Conservation (phyloP, 2,888 invertebrate species). For the Sinotaia quadrata region DNA sequence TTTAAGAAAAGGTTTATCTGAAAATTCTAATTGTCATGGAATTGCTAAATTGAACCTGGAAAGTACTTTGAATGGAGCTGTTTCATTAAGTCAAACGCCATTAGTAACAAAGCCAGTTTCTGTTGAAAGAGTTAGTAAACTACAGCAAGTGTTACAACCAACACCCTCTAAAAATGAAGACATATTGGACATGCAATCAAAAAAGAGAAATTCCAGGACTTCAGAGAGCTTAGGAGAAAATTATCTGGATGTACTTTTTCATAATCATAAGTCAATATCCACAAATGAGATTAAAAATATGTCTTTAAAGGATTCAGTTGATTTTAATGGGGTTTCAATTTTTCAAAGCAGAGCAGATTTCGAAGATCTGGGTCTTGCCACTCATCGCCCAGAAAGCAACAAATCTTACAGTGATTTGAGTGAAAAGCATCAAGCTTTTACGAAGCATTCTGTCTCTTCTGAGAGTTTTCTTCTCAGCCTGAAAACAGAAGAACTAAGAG, state of each 20-base stretch:
- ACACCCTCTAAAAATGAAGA: too few relatives aligned
- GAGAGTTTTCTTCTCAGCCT: slow-evolving; percentile 3
- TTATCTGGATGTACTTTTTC: slow-evolving; percentile 15
- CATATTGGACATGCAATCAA: too few relatives aligned
- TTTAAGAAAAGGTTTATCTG: too few relatives aligned
- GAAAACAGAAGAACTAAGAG: slow-evolving; percentile 33
- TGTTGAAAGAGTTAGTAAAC: too few relatives aligned
- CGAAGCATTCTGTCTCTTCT: slow-evolving; percentile 3
- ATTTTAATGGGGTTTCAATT: slow-evolving; percentile 17
- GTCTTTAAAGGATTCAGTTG: slow-evolving; percentile 18
- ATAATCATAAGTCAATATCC: slow-evolving; percentile 4
- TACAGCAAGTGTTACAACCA: too few relatives aligned
- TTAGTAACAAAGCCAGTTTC: too few relatives aligned
- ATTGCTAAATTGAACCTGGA: too few relatives aligned
- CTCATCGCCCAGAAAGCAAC: slow-evolving; percentile 54
- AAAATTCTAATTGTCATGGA: too few relatives aligned
- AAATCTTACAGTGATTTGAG: slow-evolving; percentile 22
- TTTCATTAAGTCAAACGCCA: too few relatives aligned
- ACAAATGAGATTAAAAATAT: slow-evolving; percentile 7
- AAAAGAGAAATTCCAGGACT: too few relatives aligned
- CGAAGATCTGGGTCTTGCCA: slow-evolving; percentile 52
- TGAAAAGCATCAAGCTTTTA: not conserved
- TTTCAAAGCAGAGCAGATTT: slow-evolving; percentile 39
- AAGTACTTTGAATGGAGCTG: too few relatives aligned
- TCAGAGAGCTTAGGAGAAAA: slow-evolving; percentile 19